A percentile compares a stretch with the other conserved stretches of the same genome.
Conservation (phyloP, 2,888 invertebrate genomes). For the Nymphalis c-album region DNA sequence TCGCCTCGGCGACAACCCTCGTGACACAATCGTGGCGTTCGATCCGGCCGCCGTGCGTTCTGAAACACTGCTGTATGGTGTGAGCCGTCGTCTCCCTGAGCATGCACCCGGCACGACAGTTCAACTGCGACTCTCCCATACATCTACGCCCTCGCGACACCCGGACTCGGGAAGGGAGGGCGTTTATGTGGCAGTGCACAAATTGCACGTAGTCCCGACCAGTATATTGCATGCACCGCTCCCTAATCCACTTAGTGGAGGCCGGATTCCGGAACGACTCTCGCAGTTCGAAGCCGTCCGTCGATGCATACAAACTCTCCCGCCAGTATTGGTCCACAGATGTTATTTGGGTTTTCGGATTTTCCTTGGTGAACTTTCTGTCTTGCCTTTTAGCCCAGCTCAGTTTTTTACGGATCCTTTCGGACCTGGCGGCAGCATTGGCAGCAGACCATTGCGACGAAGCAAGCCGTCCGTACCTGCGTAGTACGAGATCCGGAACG, state of each 20-base stretch:
- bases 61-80: constrained; percentile 42
- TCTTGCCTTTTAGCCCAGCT: not conserved
- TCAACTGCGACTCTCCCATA: not conserved
- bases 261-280: not conserved
- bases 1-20: constrained; percentile 37
- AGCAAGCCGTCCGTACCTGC: constrained; percentile 40
- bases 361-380: not conserved
- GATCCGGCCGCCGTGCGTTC: constrained; percentile 52
- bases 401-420: not conserved
- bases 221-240: no score
- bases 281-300: no score
- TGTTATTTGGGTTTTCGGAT: constrained; percentile 32
- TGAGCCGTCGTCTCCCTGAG: no score
- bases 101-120: constrained; percentile 31
- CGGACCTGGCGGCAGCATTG: constrained; percentile 1
- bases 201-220: no score
- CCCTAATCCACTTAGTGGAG: no score
- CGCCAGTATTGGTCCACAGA: no score
- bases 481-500: constrained; percentile 39
- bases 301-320: no score
- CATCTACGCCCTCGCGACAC: no score
- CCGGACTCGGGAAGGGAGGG: no score
- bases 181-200: no score
- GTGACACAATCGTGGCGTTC: constrained; percentile 48
- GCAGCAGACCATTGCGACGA: constrained; percentile 32